These are phyloP conservation scores for Charadrius vociferus DNA, from an alignment of 2,113 vertebrate species.

Conservation along the genomic window DNA sequence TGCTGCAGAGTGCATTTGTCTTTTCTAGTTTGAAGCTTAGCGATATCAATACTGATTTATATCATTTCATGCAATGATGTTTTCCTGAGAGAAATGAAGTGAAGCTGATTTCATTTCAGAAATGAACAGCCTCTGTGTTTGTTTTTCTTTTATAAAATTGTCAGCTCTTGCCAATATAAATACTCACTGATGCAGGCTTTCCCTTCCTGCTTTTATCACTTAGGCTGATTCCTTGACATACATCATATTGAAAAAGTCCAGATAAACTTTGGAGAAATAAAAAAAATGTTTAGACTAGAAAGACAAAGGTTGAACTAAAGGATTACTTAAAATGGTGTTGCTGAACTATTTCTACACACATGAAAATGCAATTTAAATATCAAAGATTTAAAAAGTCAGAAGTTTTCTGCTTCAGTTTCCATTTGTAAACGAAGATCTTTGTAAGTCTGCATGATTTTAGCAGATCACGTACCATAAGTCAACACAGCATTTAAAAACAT, in stretches of 20 bases:
- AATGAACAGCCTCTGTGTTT: constrained; percentile 75
- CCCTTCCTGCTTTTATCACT: constrained; percentile 76
- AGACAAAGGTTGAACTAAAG: constrained; percentile 56
- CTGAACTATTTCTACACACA: constrained; percentile 35
- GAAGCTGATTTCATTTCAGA: constrained; percentile 73
- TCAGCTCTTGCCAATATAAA: constrained; percentile 82
- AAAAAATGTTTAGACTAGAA: constrained; percentile 70
- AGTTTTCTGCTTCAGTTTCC: constrained; percentile 15
- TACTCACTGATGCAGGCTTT: constrained; percentile 79
- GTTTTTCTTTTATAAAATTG: constrained; percentile 76
- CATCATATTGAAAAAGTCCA: constrained; percentile 72
- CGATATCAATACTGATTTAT: constrained; percentile 72
- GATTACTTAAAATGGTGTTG: constrained; percentile 48
- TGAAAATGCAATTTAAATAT: constrained; percentile 34
- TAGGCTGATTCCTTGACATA: constrained; percentile 63
- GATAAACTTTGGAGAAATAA: constrained; percentile 61
- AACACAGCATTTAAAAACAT: constrained; percentile 1
- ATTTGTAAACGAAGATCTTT: constrained; percentile 5
- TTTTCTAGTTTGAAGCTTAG: constrained; percentile 48
- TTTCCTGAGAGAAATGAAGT: constrained; percentile 71
- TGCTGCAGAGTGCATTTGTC: constrained; percentile 62
- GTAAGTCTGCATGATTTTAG: constrained; percentile 9
- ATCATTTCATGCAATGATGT: constrained; percentile 62
- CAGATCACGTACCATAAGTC: not conserved
- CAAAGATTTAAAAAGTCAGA: not conserved